phyloP scores from a whole-genome alignment of 2,888 invertebrate species.

The Magallana nippona region DNA sequence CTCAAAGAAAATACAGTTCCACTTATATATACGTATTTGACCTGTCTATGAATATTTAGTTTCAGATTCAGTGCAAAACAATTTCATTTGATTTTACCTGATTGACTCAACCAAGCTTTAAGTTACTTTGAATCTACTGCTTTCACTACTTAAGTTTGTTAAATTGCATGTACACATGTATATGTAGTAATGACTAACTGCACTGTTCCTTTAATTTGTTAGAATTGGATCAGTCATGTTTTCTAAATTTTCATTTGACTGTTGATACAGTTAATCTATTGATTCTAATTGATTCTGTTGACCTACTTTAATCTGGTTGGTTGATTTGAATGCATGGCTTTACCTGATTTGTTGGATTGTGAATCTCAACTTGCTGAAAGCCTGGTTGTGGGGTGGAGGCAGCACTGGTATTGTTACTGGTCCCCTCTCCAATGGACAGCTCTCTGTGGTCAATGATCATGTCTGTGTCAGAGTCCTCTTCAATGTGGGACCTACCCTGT shows the following conservation, averaged over 20 bases:
- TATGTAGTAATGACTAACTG: no score
- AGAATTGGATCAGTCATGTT: no score
- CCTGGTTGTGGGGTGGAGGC: conserved; percentile 36
- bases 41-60: no score
- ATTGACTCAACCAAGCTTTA: neutral
- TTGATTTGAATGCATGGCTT: neutral
- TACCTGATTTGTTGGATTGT: conserved; percentile 36
- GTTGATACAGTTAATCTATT: no score
- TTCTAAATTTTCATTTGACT: no score
- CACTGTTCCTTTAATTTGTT: no score
- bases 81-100: neutral
- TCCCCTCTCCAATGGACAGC: conserved; percentile 66
- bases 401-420: conserved; percentile 48
- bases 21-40: no score
- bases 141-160: no score
- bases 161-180: no score
- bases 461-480: conserved; percentile 92
- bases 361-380: conserved; percentile 16
- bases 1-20: no score
- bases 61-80: neutral
- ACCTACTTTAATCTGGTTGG: neutral
- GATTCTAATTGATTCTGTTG: no score
- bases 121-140: no score
- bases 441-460: conserved; percentile 89
- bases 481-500: conserved; percentile 47